Evolutionary conservation across 2,888 invertebrate species (phyloP), one percentile per base, ranked within the genome.

Genomic region (Latheticus oryzae): DNA sequence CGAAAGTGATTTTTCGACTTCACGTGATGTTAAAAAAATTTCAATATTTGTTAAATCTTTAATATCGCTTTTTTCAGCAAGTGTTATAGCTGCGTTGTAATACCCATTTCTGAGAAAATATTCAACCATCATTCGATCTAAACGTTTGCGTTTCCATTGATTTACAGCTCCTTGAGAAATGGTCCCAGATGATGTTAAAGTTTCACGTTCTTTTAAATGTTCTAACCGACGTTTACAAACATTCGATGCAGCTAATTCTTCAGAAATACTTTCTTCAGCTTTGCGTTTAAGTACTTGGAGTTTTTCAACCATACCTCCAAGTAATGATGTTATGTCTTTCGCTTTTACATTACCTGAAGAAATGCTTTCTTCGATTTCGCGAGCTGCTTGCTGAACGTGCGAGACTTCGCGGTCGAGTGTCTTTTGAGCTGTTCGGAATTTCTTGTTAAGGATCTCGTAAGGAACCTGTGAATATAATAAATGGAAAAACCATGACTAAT

Each of bases 371-470:
- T 95, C 93, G n/a, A 95, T 80, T 64, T 94, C 93, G 42, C 83
- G 82, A 0, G 91, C 89, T 0, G 88, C 87, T 60, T 86, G 86
- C 66, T 92, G 90, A 1, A 97, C 91, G 75, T 95, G 93, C 1
- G 95, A 89, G 0, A 93, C 92, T 76, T 95, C 97, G 55, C 97
- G 84, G 73, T 98, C 98, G 54, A 99, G 81, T 5, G 90, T 89
- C 71, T 97, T 95, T 79, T 99, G 98, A 1, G 97, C 94, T 33
- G 91, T 88, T 50, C 98, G 89, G 78, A 97, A 99, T 71, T 93
- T 94, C 78, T 98, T 98, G 80, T 99, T 99, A 64, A 99, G 83
- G 38, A 98, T 87, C 80, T 99, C 99, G 75, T 98, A 99, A 1
- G 98, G 98, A 63, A 98, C 96, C 93, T 95, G 69, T 9, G 76